phyloP scores from a whole-genome alignment of 1,140 invertebrate genomes.

The Anastrepha ludens region DNA sequence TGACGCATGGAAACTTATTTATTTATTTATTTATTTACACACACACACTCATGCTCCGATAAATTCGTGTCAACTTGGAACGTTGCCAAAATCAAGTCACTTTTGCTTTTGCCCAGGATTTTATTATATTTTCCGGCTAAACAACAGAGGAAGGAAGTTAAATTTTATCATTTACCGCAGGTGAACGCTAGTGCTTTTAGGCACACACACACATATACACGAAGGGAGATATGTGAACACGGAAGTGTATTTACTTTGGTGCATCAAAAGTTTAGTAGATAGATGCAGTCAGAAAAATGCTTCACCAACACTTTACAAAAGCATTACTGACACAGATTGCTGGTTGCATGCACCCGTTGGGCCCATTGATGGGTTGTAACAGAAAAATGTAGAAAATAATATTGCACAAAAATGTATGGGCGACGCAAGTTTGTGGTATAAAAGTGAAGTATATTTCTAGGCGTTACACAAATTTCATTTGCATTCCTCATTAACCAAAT shows the following conservation, averaged over 20 bases:
- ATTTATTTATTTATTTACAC: not conserved
- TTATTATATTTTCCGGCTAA: conserved; percentile 4
- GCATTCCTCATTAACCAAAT: too few species aligned
- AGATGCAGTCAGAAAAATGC: not conserved
- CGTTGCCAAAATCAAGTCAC: not conserved
- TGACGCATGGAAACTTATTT: not conserved
- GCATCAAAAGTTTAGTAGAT: not conserved
- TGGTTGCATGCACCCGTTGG: too few species aligned
- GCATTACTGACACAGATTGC: conserved; percentile 17
- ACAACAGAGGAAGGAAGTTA: conserved; percentile 19
- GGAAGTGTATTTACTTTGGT: not conserved
- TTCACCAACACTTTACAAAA: not conserved
- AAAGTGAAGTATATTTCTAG: too few species aligned
- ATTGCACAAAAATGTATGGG: too few species aligned
- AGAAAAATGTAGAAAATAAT: not conserved
- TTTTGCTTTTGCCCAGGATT: not conserved
- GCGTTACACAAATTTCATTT: too few species aligned
- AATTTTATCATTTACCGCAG: conserved; percentile 48
- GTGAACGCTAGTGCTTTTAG: not conserved
- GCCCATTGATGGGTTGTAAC: not conserved
- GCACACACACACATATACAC: too few species aligned
- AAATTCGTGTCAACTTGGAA: not conserved
- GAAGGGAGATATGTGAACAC: not conserved
- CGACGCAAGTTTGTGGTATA: too few species aligned
- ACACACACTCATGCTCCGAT: not conserved